Evolutionary conservation across 1,140 invertebrate genomes (phyloP), one percentile per base, ranked within the genome.

Genomic region (Cotesia glomerata): DNA sequence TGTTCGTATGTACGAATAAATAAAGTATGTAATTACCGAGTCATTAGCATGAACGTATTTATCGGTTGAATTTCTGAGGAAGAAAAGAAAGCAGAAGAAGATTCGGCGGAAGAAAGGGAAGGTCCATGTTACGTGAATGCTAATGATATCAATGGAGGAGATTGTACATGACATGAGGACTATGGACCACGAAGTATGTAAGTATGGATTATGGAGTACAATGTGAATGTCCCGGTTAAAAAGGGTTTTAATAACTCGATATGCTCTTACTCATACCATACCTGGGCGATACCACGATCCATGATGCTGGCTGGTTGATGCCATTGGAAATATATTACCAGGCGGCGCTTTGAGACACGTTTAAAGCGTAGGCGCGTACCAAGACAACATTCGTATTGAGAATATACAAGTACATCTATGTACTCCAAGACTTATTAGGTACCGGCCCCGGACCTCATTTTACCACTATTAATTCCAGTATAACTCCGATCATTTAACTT

Each of bases 381-480:
- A 58, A 58, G 56, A 58, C 56, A 9, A 14, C 71, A 67, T 78
- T 74, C 61, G 69, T 66, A 70, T 26, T 26, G 65, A 71, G 71
- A 51, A 18, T 39, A 39, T 11, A 39, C 39, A 26, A 26, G 18
- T 26, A 26, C 18, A 26, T 26, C 18, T 26, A 26, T 26, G 18
- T 26, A 58, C 9, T 18, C 56, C 78, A 65, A 77, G 78, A 79
- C 78, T 79, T 80, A 80, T 80, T 78, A 80, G 78, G 76, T 73
- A 73, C 76, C 78, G 78, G 71, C 76, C 61, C 76, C 78, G 78
- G 71, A 74, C 61, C 51, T 72, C 74, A 56, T 76, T 76, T 75
- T 18, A 45, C 72, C 54, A 68, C 62, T 75, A 73, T 77, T 74
- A 75, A 75, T 70, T 72, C 49, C 13, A 39, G 7, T 7, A 69